Base-by-base conservation (phyloP, 2,797 vertebrate species). In the Cichlasoma orientale region DNA sequence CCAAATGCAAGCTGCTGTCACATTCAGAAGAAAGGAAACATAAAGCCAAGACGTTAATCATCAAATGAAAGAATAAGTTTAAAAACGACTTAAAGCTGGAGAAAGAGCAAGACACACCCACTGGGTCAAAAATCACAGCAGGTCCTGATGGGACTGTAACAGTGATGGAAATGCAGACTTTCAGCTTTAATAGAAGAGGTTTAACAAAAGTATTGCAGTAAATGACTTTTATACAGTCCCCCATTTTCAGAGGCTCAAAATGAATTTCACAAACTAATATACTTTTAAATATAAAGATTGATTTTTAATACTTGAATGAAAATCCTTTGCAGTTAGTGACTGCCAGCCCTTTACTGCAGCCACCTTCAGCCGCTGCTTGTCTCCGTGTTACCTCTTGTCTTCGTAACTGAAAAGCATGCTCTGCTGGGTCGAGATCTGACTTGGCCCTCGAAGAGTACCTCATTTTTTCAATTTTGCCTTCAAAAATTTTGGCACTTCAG, bases 151-250 rank as follows among this genome's bases (percentile, higher is more conserved):
- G 2, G 33, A 36, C 33, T 36, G 33, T 36, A 36, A 36, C 33
- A 9, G 33, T 36, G 33, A 36, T 36, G 7, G 33, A 36, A 0
- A 5, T 44, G n/a, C 16, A 41, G 13, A 41, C 19, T 59, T 38
- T 33, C 8, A 10, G 33, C 33, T 36, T 36, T 36, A 33, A 36
- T 36, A 36, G 8, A 36, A 36, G 8, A 36, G 33, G 33, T 9
- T 36, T 36, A 0, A 18, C 23, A 61, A 63, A 0, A 44, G 3
- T 21, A 18, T 25, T 44, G 41, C 3, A 4, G 1, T 63, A 63
- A 63, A 23, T 25, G 8, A 44, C 16, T 63, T 25, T 44, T 44
- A 5, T 14, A 18, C 7, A 63, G 36, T 11, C 21, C 21, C 13
- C 8, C 25, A 18, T 25, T 63, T 63, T 63, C 8, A 44, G 38